Base-by-base conservation (phyloP, 2,113 vertebrate genomes). In the Aramus guarauna region DNA sequence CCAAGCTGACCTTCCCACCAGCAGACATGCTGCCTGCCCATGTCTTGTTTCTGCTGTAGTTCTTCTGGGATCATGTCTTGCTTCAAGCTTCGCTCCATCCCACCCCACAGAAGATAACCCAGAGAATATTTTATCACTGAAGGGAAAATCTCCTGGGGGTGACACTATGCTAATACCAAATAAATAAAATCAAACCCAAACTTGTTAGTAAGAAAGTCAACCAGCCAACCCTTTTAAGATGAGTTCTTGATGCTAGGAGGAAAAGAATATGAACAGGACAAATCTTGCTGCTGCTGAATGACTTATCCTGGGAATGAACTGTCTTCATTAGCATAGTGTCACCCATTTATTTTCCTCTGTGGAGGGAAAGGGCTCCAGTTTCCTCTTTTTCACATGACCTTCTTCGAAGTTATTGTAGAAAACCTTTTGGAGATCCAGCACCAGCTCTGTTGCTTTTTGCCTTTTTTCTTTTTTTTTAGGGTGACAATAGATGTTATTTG, bases 321-420 rank as follows among this genome's bases (percentile, higher is more conserved):
- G 58, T 82, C 71, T 96, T 96, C 77, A 97, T 98, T 97, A 97
- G 88, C 96, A 97, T 96, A 96, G 77, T 77, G 97, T 97, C 97
- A 97, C 88, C 96, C 83, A 88, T 88, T 58, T 71, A 63, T 90
- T 92, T 96, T 75, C 75, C 52, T 92, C 80, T 81, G 47, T 71
- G 43, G 81, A 94, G 63, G 37, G 59, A 92, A 92, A 94, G 19
- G 34, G 36, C n/a, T 95, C 73, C 63, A 78, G 66, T 92, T 96
- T 88, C 59, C 36, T 87, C 67, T 91, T 96, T 66, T 85, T 91
- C 43, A 27, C 36, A 93, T 36, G 92, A 97, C 85, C 92, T 96
- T 97, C 69, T 86, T 81, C 52, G 79, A 88, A 95, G 74, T 69
- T 91, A 94, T 72, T 93, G 59, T 53, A 73, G 88, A 69, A 94